These are phyloP conservation scores for Dynastes maya DNA, from an alignment of 2,888 invertebrate genomes.

Conservation along the genomic window DNA sequence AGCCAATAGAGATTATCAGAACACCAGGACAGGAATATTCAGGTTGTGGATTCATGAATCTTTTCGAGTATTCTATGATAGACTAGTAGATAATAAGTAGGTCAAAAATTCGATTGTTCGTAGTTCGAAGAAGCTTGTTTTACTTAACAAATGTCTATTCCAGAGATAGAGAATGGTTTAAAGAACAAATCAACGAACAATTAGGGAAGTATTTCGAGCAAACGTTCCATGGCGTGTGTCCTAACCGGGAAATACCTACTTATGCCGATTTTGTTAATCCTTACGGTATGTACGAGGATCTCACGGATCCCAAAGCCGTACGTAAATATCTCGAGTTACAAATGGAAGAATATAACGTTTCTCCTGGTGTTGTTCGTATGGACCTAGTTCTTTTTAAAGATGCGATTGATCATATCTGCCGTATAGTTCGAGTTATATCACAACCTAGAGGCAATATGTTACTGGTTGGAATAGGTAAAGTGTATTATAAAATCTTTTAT, in stretches of 20 bases:
- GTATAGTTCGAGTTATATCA: conserved; percentile 87
- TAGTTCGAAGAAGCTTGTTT: neutral
- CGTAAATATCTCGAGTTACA: conserved; percentile 73
- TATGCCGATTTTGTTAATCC: conserved; percentile 89
- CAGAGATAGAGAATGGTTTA: conserved; percentile 86
- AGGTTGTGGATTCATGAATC: conserved; percentile 91
- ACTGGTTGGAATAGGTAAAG: conserved; percentile 83
- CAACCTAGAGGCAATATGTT: conserved; percentile 89
- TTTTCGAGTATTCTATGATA: conserved; percentile 88
- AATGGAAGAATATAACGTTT: conserved; percentile 86
- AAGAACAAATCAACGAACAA: conserved; percentile 79
- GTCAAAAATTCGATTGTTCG: conserved; percentile 54
- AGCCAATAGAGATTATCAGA: conserved; percentile 84
- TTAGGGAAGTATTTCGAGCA: conserved; percentile 86
- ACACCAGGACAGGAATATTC: conserved; percentile 80
- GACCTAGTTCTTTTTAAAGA: conserved; percentile 90
- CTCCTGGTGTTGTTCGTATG: conserved; percentile 84
- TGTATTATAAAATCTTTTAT: no score
- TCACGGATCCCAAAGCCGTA: conserved; percentile 76
- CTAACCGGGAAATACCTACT: conserved; percentile 79
- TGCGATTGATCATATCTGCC: conserved; percentile 88
- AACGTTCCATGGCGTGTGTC: conserved; percentile 85
- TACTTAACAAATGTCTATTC: conserved; percentile 51
- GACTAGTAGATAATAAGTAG: conserved; percentile 84
- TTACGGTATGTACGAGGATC: conserved; percentile 85